Base-by-base conservation (phyloP, 2,113 vertebrate species). In the Amphiprion percula region DNA sequence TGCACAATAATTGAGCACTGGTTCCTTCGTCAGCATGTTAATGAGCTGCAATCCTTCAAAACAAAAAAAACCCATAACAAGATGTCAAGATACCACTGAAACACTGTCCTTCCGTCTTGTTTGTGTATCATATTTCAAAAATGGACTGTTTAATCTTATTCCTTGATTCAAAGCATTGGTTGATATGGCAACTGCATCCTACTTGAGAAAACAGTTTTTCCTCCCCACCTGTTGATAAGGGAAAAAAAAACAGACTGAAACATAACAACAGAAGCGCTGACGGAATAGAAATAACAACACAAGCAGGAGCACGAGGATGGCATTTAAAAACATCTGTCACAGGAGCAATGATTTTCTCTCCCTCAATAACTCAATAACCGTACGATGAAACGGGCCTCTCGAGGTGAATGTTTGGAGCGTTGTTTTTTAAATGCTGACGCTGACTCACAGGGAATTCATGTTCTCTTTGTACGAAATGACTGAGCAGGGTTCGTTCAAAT, bases 141-240 rank as follows among this genome's bases (percentile, higher is more conserved):
- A 46, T 72, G n/a, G 74, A 58, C 54, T 3, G 44, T 50, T 8
- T 41, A 63, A 84, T 74, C 53, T 44, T 71, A 69, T 66, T 67
- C 67, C 61, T 83, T 64, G 67, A 84, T 73, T 46, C 44, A 46
- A 10, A 54, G 49, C 69, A 70, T 58, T 59, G 72, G 85, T 91
- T 90, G 87, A 80, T 75, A 85, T 89, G 83, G 82, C 74, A 90
- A 91, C 86, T 24, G 66, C 64, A 71, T 44, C 58, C 26, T 30
- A 19, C 60, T 70, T 15, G 5, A 64, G 60, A 77, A 50, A 86
- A 58, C 64, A 61, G 10, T 60, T 81, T 66, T 53, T 49, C 55
- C 62, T 46, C 24, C 86, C 80, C 79, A 89, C 90, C 80, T 90
- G 88, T 84, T 83, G 77, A 68, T 10, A 15, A 62, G 50, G 41